phyloP scores from a whole-genome alignment of 1,140 invertebrate species.

The Leguminivora glycinivorella region DNA sequence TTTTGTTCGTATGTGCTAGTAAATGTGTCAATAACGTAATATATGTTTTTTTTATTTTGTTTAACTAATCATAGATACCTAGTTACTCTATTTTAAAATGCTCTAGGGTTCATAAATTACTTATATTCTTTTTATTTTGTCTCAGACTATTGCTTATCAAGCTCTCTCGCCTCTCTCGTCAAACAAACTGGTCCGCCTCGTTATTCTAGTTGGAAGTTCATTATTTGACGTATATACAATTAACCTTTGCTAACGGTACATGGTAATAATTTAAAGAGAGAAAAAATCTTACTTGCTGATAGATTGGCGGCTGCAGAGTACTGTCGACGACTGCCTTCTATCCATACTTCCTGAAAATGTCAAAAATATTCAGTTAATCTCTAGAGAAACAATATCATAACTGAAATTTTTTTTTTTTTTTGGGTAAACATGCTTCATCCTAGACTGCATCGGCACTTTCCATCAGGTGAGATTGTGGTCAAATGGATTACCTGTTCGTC shows the following conservation, averaged over 20 bases:
- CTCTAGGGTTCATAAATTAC: too few species aligned
- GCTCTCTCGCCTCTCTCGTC: background rate
- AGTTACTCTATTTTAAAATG: too few species aligned
- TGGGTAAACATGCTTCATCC: too few species aligned
- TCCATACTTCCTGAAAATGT: conserved; percentile 61
- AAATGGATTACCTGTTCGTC: too few species aligned
- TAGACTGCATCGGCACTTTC: too few species aligned
- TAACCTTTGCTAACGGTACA: too few species aligned
- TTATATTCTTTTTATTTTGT: too few species aligned
- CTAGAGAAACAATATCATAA: background rate
- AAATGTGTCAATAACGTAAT: background rate
- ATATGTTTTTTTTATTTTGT: background rate
- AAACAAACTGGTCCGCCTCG: background rate
- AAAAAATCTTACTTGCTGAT: conserved; percentile 56
- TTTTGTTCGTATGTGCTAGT: too few species aligned
- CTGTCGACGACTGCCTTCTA: conserved; percentile 56
- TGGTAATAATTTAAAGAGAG: background rate
- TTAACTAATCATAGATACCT: too few species aligned
- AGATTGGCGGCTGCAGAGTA: conserved; percentile 66
- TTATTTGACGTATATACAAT: background rate
- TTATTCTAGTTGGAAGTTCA: background rate
- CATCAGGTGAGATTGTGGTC: too few species aligned
- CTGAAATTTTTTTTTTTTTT: background rate
- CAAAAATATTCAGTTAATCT: background rate
- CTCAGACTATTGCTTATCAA: too few species aligned